Evolutionary conservation across 2,113 vertebrate genomes (phyloP).

Genomic region (Perca fluviatilis): DNA sequence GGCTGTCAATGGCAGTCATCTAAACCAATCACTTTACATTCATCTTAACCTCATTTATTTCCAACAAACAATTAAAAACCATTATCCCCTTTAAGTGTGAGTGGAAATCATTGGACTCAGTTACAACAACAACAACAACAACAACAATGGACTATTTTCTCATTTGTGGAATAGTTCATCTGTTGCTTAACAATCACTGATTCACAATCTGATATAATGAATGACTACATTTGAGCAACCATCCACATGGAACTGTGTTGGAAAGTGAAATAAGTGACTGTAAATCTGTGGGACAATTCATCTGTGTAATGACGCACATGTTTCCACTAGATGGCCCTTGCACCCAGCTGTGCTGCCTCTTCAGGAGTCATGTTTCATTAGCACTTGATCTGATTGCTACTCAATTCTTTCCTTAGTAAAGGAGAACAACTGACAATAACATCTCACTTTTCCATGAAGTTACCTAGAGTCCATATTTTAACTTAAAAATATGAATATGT

Average conservation of each 20-base stretch:
- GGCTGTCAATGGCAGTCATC: constrained; percentile 3
- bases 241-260: constrained; percentile 16
- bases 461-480: constrained; percentile 5
- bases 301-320: constrained; percentile 68
- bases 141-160: constrained; percentile 19
- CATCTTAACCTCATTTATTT: constrained; percentile 22
- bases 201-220: constrained; percentile 16
- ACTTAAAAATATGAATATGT: background rate
- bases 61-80: constrained; percentile 3
- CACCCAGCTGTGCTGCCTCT: constrained; percentile 64
- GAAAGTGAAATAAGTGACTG: constrained; percentile 30
- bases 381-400: constrained; percentile 42
- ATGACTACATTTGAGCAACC: constrained; percentile 12
- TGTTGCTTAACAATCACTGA: constrained; percentile 3
- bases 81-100: constrained; percentile 7
- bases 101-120: constrained; percentile 1
- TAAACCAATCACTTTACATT: constrained; percentile 22
- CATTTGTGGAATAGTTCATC: background rate
- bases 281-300: constrained; percentile 19
- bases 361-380: constrained; percentile 56
- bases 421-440: constrained; percentile 4
- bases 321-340: constrained; percentile 85
- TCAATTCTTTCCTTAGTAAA: constrained; percentile 14
- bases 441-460: background rate
- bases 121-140: constrained; percentile 1